These are phyloP conservation scores for Drosophila leonis DNA, from an alignment of 2,888 invertebrate species.

Conservation along the genomic window DNA sequence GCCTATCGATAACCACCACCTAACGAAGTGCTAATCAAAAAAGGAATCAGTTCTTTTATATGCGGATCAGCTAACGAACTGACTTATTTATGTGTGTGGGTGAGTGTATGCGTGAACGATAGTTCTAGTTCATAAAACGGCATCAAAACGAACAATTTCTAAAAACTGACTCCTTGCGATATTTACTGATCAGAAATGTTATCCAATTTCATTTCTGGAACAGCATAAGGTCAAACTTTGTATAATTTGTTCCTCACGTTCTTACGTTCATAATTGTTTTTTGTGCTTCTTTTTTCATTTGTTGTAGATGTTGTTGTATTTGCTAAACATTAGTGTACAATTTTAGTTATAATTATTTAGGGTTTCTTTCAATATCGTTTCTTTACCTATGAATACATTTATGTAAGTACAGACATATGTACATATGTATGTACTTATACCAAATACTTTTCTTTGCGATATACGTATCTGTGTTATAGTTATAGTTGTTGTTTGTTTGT, in stretches of 20 bases:
- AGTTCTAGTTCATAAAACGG: conserved; percentile 2
- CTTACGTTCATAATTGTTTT: conserved; percentile 14
- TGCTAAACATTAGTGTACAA: conserved; percentile 66
- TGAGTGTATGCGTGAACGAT: background rate
- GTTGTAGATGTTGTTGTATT: conserved; percentile 26
- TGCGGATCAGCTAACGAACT: conserved; percentile 2
- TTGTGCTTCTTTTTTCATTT: conserved; percentile 13
- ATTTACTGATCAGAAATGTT: conserved; percentile 5
- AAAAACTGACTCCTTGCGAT: conserved; percentile 4
- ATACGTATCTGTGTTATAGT: conserved; percentile 32
- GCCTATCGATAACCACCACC: conserved; percentile 1
- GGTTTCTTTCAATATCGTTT: conserved; percentile 14
- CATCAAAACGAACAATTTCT: conserved; percentile 9
- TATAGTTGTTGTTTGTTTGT: conserved; percentile 51
- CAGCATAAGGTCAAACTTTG: conserved; percentile 20
- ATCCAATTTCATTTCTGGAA: conserved; percentile 14
- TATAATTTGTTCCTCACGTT: conserved; percentile 20
- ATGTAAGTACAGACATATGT: conserved; percentile 15
- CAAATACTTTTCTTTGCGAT: conserved; percentile 53
- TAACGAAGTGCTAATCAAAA: conserved; percentile 7
- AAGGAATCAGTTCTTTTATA: conserved; percentile 8
- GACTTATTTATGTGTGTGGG: background rate
- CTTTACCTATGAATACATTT: conserved; percentile 22
- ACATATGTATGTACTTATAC: conserved; percentile 24
- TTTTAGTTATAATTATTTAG: conserved; percentile 59